Percentiles rank a stretch among this genome's conserved stretches.
phyloP scores from a whole-genome alignment of 30 jellyfish, hydroid and myxozoan genomes.

The Hydractinia symbiolongicarpus region DNA sequence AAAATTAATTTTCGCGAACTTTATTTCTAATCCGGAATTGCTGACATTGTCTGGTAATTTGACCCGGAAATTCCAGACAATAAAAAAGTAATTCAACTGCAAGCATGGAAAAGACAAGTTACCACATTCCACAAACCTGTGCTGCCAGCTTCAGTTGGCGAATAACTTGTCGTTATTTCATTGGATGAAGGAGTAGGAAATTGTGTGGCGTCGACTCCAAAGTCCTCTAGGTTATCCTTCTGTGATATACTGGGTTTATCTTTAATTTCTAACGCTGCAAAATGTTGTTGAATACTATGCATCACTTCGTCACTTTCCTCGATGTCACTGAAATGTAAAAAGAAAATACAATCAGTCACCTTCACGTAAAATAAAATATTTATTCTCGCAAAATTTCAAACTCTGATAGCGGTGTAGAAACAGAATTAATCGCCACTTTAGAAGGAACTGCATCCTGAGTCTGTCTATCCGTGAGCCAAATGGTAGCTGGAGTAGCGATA shows the following conservation, averaged over 20 bases:
- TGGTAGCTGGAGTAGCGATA: no score
- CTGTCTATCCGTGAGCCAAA: no score
- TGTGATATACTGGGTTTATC: background rate
- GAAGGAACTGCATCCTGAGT: no score
- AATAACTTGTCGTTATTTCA: background rate
- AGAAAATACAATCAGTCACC: background rate
- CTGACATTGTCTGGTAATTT: no score
- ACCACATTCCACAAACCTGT: background rate
- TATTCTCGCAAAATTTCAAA: background rate
- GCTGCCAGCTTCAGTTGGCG: conserved; percentile 1
- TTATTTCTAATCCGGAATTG: no score
- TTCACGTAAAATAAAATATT: background rate
- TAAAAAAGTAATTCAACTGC: no score
- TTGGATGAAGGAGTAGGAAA: background rate
- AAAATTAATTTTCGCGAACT: no score
- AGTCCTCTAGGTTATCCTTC: background rate
- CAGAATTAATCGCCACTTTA: no score
- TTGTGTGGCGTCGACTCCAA: background rate
- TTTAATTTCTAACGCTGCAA: background rate
- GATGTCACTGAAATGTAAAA: conserved; percentile 27
- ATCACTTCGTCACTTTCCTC: conserved; percentile 42
- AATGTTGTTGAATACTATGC: conserved; percentile 37
- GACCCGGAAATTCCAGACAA: no score
- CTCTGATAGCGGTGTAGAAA: no score
- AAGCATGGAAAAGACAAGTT: no score